These are phyloP conservation scores for Palythoa grandis DNA, from an alignment of 92 coral and sea anemone species.

Conservation along the genomic window DNA sequence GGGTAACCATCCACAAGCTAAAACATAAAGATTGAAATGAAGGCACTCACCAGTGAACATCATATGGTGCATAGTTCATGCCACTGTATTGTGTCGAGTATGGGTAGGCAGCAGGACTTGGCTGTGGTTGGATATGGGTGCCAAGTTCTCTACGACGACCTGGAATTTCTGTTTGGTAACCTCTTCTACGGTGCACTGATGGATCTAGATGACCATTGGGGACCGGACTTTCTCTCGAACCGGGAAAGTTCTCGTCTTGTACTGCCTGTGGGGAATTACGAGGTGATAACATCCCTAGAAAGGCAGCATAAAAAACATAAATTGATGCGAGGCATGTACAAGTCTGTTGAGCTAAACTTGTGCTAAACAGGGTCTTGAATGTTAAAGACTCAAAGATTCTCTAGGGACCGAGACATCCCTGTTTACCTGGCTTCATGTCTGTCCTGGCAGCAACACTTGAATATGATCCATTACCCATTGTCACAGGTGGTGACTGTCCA, in stretches of 20 bases:
- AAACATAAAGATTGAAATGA: background rate
- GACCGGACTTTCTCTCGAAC: slow-evolving; percentile 57
- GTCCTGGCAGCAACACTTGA: slow-evolving; percentile 35
- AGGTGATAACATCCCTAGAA: slow-evolving; percentile 75
- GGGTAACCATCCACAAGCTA: too few relatives aligned
- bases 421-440: slow-evolving; percentile 32
- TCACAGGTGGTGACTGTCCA: slow-evolving; percentile 61
- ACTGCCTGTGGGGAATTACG: slow-evolving; percentile 92
- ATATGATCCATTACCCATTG: slow-evolving; percentile 30
- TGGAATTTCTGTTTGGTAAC: slow-evolving; percentile 6
- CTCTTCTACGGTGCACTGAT: slow-evolving; percentile 14
- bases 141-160: slow-evolving; percentile 36
- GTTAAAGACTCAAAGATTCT: background rate
- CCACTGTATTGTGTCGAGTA: slow-evolving; percentile 6
- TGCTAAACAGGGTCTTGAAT: background rate
- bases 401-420: background rate
- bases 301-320: background rate
- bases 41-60: slow-evolving; percentile 27
- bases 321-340: background rate
- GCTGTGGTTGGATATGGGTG: slow-evolving; percentile 16
- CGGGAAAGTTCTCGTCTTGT: slow-evolving; percentile 84
- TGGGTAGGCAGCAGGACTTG: slow-evolving; percentile 14
- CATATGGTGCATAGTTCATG: slow-evolving; percentile 18
- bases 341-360: background rate
- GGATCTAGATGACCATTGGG: slow-evolving; percentile 86